These are phyloP conservation scores for Pogonomyrmex barbatus DNA, from an alignment of 1,140 invertebrate genomes.

Conservation along the genomic window DNA sequence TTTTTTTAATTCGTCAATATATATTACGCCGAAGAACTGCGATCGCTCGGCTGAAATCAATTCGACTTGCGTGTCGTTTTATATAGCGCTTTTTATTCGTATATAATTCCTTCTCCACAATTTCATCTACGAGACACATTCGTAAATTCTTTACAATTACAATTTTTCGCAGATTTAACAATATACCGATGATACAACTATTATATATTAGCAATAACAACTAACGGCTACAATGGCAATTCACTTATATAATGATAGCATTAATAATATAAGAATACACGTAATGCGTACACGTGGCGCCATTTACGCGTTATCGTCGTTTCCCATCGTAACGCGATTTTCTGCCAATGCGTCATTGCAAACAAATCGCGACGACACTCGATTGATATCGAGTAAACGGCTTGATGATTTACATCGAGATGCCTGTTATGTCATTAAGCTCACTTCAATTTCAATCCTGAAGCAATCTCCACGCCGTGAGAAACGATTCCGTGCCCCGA, in stretches of 20 bases:
- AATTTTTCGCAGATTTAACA: neutral
- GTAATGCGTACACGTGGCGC: neutral
- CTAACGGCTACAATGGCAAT: conserved; percentile 29
- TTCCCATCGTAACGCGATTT: conserved; percentile 4
- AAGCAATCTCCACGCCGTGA: conserved; percentile 25
- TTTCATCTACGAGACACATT: conserved; percentile 5
- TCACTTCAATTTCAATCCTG: neutral
- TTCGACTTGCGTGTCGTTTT: conserved; percentile 14
- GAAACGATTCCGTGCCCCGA: conserved; percentile 11
- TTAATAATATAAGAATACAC: conserved; percentile 16
- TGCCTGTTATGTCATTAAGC: conserved; percentile 31
- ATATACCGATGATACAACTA: conserved; percentile 9
- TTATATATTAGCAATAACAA: conserved; percentile 1
- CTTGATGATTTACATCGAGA: conserved; percentile 29
- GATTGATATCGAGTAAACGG: conserved; percentile 41
- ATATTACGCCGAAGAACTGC: conserved; percentile 10
- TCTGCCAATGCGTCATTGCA: neutral
- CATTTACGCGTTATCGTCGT: neutral
- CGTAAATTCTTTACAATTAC: conserved; percentile 20
- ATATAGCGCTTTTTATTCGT: conserved; percentile 39
- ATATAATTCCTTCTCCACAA: conserved; percentile 4
- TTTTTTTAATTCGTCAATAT: neutral
- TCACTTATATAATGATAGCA: conserved; percentile 8
- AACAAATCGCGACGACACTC: neutral
- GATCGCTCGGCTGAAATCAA: conserved; percentile 42